These are phyloP conservation scores for Branchellion lobata DNA, from an alignment of 2,888 invertebrate species.

Conservation along the genomic window DNA sequence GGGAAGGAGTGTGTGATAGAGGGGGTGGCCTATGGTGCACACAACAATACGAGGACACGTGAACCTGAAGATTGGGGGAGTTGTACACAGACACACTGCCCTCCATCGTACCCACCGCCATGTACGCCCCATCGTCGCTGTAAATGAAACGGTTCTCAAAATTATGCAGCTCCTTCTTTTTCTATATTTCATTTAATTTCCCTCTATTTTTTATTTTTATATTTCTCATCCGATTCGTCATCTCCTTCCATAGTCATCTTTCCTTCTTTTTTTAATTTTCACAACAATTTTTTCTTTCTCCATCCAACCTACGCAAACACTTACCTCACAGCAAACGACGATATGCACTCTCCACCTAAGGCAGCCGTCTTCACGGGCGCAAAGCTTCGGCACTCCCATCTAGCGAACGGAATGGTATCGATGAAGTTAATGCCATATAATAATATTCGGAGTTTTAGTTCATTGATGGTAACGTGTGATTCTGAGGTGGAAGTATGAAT, in stretches of 20 bases:
- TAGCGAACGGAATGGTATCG: conserved; percentile 52
- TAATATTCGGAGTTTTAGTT: too few species aligned
- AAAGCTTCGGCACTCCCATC: conserved; percentile 74
- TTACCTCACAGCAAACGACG: conserved; percentile 59
- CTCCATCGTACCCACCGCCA: conserved; percentile 84
- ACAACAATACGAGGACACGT: conserved; percentile 16
- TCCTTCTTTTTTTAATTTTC: too few species aligned
- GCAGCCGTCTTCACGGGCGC: conserved; percentile 66
- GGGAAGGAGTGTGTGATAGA: too few species aligned
- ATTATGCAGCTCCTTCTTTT: not conserved
- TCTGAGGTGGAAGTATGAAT: too few species aligned
- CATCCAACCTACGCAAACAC: conserved; percentile 11
- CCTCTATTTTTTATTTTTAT: too few species aligned
- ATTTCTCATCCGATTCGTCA: not conserved
- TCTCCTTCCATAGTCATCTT: not conserved
- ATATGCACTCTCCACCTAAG: conserved; percentile 65
- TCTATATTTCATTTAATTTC: not conserved
- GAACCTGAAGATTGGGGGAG: conserved; percentile 80
- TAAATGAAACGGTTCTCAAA: too few species aligned
- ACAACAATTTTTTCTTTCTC: too few species aligned
- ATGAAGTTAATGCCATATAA: too few species aligned
- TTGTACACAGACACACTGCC: conserved; percentile 87
- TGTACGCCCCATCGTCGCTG: conserved; percentile 82
- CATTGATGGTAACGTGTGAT: too few species aligned
- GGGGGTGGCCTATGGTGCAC: too few species aligned